Evolutionary conservation across 2,797 vertebrate genomes (phyloP).

Genomic region (Acanthornis magna): DNA sequence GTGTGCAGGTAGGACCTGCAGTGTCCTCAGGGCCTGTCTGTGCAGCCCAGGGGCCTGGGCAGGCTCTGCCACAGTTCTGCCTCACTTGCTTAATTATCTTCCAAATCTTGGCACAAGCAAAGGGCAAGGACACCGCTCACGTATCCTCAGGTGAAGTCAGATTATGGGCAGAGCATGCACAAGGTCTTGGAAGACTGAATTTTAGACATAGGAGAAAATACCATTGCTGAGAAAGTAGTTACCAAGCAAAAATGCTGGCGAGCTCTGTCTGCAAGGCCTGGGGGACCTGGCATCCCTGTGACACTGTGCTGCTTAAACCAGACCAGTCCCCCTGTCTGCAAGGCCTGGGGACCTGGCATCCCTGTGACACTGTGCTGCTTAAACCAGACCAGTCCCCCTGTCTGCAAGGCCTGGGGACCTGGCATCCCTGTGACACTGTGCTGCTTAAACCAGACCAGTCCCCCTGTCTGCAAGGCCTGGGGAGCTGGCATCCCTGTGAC

Average conservation of each 20-base stretch:
- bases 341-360: no score
- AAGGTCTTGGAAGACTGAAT: neutral
- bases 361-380: no score
- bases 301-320: no score
- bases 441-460: no score
- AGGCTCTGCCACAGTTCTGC: neutral
- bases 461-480: no score
- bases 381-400: no score
- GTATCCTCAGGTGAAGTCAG: neutral
- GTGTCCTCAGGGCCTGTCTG: neutral
- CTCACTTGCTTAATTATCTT: rapidly evolving
- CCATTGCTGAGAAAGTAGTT: neutral
- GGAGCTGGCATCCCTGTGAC: no score
- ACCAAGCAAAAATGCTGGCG: neutral
- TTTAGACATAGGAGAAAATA: neutral
- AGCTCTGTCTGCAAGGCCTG: no score
- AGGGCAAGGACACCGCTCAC: neutral
- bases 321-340: no score
- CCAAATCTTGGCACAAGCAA: neutral
- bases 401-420: no score
- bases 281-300: no score
- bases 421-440: no score
- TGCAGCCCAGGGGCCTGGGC: neutral
- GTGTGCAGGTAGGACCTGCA: neutral
- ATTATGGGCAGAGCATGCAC: neutral